These are phyloP conservation scores for Goniozus legneri DNA, from an alignment of 1,140 invertebrate species.

Conservation along the genomic window DNA sequence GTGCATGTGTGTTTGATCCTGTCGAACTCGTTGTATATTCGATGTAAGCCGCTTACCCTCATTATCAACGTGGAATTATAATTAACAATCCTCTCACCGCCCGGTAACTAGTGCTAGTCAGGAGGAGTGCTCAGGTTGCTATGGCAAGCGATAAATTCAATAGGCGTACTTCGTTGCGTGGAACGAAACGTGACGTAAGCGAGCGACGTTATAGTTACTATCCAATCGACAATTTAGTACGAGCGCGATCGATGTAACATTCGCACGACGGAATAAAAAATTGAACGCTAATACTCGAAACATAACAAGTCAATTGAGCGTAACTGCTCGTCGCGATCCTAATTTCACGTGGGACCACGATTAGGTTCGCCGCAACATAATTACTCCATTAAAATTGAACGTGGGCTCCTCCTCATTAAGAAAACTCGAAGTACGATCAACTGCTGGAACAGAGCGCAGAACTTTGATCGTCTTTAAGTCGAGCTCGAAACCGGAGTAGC, in stretches of 20 bases:
- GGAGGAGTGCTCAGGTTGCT: slow-evolving; percentile 4
- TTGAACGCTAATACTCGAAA: too few species aligned
- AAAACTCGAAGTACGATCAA: slow-evolving; percentile 10
- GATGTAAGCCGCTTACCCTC: slow-evolving; percentile 35
- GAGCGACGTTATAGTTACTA: too few species aligned
- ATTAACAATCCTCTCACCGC: slow-evolving; percentile 26
- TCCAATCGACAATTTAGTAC: too few species aligned
- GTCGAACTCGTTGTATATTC: slow-evolving; percentile 23
- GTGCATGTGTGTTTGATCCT: slow-evolving; percentile 19
- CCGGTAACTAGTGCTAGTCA: slow-evolving; percentile 1
- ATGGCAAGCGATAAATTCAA: slow-evolving; percentile 10
- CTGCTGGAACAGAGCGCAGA: slow-evolving; percentile 18
- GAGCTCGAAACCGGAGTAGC: slow-evolving; percentile 11
- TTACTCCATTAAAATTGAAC: slow-evolving; percentile 29
- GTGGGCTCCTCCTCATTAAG: slow-evolving; percentile 24
- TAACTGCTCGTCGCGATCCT: not conserved
- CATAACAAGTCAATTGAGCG: not conserved
- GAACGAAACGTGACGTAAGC: slow-evolving; percentile 13
- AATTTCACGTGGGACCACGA: slow-evolving; percentile 3
- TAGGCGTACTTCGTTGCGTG: not conserved
- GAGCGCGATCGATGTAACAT: too few species aligned
- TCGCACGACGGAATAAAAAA: too few species aligned
- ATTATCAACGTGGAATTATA: slow-evolving; percentile 41
- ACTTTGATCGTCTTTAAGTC: slow-evolving; percentile 28
- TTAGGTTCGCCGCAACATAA: slow-evolving; percentile 12